phyloP scores from a whole-genome alignment of 2,888 invertebrate species.

The Cryptus armator region DNA sequence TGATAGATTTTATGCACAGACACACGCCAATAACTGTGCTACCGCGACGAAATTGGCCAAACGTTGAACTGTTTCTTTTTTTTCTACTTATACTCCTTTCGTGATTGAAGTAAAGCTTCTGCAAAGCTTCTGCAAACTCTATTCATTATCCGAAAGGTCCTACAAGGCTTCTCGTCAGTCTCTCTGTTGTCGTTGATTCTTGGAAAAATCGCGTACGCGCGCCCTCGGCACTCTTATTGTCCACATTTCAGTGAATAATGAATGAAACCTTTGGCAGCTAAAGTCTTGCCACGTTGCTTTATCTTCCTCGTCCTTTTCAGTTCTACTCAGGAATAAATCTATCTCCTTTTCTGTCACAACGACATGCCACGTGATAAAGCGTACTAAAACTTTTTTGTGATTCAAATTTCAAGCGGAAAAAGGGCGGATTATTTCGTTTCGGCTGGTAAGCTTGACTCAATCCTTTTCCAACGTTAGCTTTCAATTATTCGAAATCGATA shows the following conservation, averaged over 20 bases:
- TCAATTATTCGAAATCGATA: background rate
- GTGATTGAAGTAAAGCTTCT: background rate
- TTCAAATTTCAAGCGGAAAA: too few species aligned
- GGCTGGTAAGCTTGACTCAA: too few species aligned
- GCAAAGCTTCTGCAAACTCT: background rate
- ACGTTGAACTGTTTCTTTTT: background rate
- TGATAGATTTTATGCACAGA: too few species aligned
- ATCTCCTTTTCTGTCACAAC: too few species aligned
- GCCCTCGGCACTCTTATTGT: slow-evolving; percentile 1
- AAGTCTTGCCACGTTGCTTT: background rate
- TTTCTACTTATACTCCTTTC: too few species aligned
- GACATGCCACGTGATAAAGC: too few species aligned
- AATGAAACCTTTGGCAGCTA: background rate
- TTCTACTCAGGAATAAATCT: too few species aligned
- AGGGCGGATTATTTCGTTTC: too few species aligned
- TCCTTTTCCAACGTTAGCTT: background rate
- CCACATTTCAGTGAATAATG: background rate
- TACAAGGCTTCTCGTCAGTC: background rate
- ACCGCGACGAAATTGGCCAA: background rate
- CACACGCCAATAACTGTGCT: too few species aligned
- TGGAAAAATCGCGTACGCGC: background rate
- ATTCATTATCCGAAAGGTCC: background rate
- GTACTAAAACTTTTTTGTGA: too few species aligned
- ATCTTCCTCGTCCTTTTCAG: too few species aligned
- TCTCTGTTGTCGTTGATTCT: background rate